phyloP scores from a whole-genome alignment of 2,113 vertebrate species.

The Spermophilus dauricus region DNA sequence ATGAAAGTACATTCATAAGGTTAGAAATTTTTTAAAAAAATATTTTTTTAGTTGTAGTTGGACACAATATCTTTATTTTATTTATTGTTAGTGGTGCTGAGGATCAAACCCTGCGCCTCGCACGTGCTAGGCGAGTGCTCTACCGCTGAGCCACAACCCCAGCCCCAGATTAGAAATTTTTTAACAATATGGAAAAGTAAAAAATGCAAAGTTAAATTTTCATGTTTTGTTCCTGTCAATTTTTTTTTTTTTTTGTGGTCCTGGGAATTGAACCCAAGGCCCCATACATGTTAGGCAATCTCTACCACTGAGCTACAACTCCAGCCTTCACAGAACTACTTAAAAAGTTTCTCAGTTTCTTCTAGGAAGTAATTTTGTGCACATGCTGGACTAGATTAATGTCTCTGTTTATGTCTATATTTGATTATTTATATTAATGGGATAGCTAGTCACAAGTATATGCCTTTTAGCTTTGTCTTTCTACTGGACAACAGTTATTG shows the following conservation, averaged over 20 bases:
- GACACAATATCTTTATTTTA: no score
- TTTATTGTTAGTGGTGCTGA: no score
- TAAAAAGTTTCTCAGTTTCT: constrained; percentile 26
- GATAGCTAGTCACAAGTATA: not conserved
- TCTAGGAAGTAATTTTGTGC: not conserved
- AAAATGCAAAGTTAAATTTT: constrained; percentile 41
- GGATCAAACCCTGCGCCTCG: no score
- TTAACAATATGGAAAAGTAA: not conserved
- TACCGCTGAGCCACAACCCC: no score
- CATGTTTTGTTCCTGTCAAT: not conserved
- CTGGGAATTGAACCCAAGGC: no score
- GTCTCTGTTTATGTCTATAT: not conserved
- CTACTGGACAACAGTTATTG: not conserved
- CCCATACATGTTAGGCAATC: no score
- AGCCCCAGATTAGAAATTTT: no score
- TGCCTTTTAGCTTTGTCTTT: not conserved
- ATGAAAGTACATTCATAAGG: not conserved
- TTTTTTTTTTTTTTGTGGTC: no score
- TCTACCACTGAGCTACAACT: no score
- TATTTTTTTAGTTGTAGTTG: no score
- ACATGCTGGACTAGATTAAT: not conserved
- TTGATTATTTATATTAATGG: not conserved
- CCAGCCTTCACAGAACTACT: not conserved
- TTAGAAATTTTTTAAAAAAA: not conserved
- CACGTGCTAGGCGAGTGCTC: no score